Evolutionary conservation across 2,113 vertebrate species (phyloP), one percentile per base, ranked within the genome.

Genomic region (Xenotilapia longispinis): DNA sequence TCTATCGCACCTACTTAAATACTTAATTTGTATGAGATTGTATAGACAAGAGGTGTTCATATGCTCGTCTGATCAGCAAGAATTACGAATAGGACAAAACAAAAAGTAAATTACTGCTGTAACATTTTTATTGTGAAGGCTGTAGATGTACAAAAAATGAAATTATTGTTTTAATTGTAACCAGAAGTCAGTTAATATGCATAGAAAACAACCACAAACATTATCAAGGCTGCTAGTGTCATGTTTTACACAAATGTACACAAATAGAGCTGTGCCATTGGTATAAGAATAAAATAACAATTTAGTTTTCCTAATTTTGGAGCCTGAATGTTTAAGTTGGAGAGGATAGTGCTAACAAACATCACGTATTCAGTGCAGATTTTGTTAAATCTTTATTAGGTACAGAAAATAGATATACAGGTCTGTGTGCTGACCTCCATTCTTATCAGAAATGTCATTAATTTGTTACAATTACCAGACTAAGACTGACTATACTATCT

Each of bases 221-320:
- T 90, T 91, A 81, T 94, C 88, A 93, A 93, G 92, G 90, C 90
- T 91, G 87, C 87, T 82, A n/a, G 10, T 57, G 13, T 68, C 36
- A 47, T n/a, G 23, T 38, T 58, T 88, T 36, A 49, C 31, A 47
- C 10, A 78, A 19, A 31, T 51, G 87, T 23, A 49, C 31, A 45
- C 5, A 78, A 31, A 5, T 49, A 13, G 42, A 80, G 21, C 31
- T 68, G 42, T 60, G 31, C 26, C 53, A 28, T 89, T 55, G 53
- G 38, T 31, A 81, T 65, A 45, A 17, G 21, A 45, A 73, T 73
- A 26, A 73, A 73, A 73, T 86, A 15, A 33, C 58, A 21, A 49
- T 14, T 28, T 26, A 49, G 33, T 47, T 65, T 19, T 31, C 53
- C 70, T 57, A 1, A 17, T 57, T 73, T 79, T 70, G 28, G 13